phyloP scores from a whole-genome alignment of 2,113 vertebrate genomes.

The Melanotaenia duboulayi region DNA sequence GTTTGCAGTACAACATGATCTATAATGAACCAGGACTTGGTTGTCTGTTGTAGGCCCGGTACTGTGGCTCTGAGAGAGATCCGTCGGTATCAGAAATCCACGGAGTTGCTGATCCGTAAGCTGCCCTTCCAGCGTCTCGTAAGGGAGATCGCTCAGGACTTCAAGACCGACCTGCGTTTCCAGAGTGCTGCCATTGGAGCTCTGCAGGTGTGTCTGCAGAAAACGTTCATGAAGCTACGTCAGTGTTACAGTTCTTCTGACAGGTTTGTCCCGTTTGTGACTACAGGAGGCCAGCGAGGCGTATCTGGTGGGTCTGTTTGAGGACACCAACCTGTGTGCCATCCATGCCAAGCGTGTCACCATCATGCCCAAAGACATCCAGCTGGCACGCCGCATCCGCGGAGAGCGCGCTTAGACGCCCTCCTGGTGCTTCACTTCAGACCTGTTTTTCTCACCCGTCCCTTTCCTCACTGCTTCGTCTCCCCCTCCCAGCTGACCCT shows the following conservation, averaged over 20 bases:
- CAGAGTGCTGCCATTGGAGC: conserved; percentile 87
- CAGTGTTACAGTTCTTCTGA: too few relatives aligned
- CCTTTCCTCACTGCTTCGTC: conserved; percentile 11
- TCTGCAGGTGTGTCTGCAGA: conserved; percentile 69
- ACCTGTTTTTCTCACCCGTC: conserved; percentile 53
- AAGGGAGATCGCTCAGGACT: conserved; percentile 88
- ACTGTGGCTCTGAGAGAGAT: conserved; percentile 88
- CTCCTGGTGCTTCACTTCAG: conserved; percentile 35
- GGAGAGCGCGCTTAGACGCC: conserved; percentile 80
- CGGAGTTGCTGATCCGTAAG: conserved; percentile 88
- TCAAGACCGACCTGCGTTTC: conserved; percentile 88
- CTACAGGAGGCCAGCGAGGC: conserved; percentile 87
- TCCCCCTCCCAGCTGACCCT: conserved; percentile 4
- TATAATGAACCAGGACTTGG: not conserved
- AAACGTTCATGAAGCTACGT: too few relatives aligned
- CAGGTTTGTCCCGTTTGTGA: not conserved
- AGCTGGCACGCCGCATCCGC: conserved; percentile 86
- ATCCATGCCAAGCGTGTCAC: conserved; percentile 87
- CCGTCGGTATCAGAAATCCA: conserved; percentile 89
- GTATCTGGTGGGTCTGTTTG: conserved; percentile 87
- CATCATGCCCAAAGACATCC: conserved; percentile 89
- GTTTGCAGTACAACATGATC: too few relatives aligned
- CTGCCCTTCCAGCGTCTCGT: conserved; percentile 89
- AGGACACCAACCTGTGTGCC: conserved; percentile 88
- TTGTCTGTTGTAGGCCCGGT: conserved; percentile 79